These are phyloP conservation scores for Lycaon pictus DNA, from an alignment of 2,113 vertebrate species.

Conservation along the genomic window DNA sequence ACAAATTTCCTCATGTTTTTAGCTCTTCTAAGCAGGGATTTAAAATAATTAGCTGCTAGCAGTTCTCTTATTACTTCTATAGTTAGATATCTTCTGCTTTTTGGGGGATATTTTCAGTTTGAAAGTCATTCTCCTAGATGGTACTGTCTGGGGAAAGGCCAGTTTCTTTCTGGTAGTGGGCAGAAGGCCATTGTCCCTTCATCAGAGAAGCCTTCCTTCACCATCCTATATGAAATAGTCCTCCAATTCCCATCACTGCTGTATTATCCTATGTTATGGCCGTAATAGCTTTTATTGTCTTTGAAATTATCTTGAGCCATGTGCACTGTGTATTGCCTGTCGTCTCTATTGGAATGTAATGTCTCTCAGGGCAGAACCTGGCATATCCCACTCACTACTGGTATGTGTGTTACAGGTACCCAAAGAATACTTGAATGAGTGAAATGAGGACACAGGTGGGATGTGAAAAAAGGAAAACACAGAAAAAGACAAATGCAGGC, in stretches of 20 bases:
- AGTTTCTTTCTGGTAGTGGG: neutral
- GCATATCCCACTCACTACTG: too few species aligned
- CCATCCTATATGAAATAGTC: neutral
- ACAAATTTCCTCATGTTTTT: neutral
- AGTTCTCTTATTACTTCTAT: neutral
- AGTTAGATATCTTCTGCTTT: neutral
- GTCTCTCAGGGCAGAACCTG: neutral
- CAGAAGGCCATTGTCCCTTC: neutral
- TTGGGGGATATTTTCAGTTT: neutral
- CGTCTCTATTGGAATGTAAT: neutral
- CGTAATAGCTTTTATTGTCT: neutral
- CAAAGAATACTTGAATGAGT: neutral
- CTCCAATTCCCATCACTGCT: neutral
- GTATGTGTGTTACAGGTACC: neutral
- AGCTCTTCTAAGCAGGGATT: neutral
- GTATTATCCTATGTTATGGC: neutral
- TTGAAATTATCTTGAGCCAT: neutral
- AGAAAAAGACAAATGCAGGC: neutral
- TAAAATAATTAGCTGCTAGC: neutral
- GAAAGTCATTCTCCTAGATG: neutral
- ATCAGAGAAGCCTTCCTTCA: neutral
- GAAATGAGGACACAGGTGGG: neutral
- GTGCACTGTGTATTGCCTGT: neutral
- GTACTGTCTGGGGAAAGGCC: neutral
- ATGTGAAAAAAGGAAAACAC: neutral